Base-by-base conservation (phyloP, 1,140 invertebrate genomes). In the Penaeus indicus region DNA sequence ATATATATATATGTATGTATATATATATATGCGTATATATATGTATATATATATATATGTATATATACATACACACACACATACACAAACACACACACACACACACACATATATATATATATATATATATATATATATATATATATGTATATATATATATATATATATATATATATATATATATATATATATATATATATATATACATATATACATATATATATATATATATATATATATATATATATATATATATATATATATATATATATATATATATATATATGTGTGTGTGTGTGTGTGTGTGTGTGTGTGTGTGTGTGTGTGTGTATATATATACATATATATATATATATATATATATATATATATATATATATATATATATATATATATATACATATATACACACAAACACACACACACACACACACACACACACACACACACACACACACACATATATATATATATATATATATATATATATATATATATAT, bases 191-290 rank as follows among this genome's bases (percentile, higher is more conserved):
- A 21, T 16, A 4, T n/a, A n/a, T 54, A 18, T 13, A 7, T 54
- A 3, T 80, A n/a, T 11, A 18, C 25, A 38, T 78, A 78, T 8
- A 78, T 78, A 54, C 47, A 27, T 27, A 78, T 78, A 78, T 38
- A 78, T 42, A 79, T 47, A 79, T 47, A 42, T 79, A 79, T 47
- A 42, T 79, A 79, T 47, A 79, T 79, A 42, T 47, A 79, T 79
- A 42, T 47, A 79, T 79, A 79, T 42, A 79, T 42, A 79, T 42
- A 79, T 42, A 54, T 42, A 79, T 42, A 79, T 42, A 79, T 42
- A 79, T 42, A 79, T 42, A 79, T 42, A 79, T 42, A 79, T 42
- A 79, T n/a, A 79, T 42, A 79, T 42, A 79, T 42, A 79, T 42
- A 79, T 42, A 79, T 42, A 79, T 42, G 47, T 42, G 47, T 42